Base-by-base conservation (phyloP, 2,113 vertebrate species). In the Podilymbus podiceps region DNA sequence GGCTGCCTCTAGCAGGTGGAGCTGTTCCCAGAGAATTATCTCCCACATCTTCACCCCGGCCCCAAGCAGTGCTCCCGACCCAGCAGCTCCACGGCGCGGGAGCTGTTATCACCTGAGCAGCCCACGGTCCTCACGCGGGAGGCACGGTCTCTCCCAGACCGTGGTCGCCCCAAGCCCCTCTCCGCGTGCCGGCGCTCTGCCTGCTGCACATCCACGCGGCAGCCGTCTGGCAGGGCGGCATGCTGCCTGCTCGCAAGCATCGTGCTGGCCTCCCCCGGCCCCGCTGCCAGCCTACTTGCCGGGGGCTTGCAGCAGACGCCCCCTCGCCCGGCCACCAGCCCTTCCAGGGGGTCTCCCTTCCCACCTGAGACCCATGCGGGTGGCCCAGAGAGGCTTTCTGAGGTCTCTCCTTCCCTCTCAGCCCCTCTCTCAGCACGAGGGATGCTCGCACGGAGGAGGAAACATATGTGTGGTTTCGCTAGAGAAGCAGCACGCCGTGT, bases 231-330 rank as follows among this genome's bases (percentile, higher is more conserved):
- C 81, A 62, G 28, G 60, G 74, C 88, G 93, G 74, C 88, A 82
- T 15, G 1, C 5, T 85, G 85, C 78, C 93, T 1, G 0, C 62
- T 42, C 15, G 2, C 33, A 18, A 71, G 28, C 59, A n/a, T 2
- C 0, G 0, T 56, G 40, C 33, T 64, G 5, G 0, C 6, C 1
- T 33, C 62, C 52, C 75, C 55, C 3, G 9, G 40, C 4, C 46
- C 47, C 1, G 2, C 53, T 81, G 56, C n/a, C 87, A 69, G 35
- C 63, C 46, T 2, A 1, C 38, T 33, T 17, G 1, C 4, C 1
- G 1, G 22, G 46, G 27, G 3, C 5, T 68, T 33, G 21, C 8
- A 15, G 21, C 14, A 13, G 12, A 7, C 24, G 4, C 21, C 12
- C 18, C 12, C 60, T 31, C 0, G 1, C 31, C 42, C 0, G 0